Evolutionary conservation across 1,140 invertebrate genomes (phyloP).

Genomic region (Popillia japonica): DNA sequence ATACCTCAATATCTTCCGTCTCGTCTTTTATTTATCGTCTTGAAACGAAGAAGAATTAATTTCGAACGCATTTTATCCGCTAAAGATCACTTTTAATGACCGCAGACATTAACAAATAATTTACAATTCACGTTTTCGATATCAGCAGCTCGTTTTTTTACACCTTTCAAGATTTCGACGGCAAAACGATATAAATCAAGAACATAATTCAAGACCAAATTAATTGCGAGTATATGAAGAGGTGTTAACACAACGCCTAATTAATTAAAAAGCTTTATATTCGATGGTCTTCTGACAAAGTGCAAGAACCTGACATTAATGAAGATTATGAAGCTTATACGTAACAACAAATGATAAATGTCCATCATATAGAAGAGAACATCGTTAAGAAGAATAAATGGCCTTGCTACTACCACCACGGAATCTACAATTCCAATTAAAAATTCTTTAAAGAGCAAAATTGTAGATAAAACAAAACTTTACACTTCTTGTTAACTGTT

Average conservation of each 20-base stretch:
- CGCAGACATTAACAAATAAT: neutral
- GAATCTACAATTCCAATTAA: no score
- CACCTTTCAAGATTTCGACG: no score
- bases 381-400: no score
- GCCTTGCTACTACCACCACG: no score
- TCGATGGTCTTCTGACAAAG: neutral
- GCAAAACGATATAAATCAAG: neutral
- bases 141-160: neutral
- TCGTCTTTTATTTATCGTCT: neutral
- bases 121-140: neutral
- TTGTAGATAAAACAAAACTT: no score
- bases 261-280: neutral
- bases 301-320: neutral
- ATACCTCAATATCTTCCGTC: neutral
- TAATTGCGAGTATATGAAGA: neutral
- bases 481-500: no score
- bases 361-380: no score
- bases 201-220: neutral
- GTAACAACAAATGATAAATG: neutral
- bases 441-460: no score
- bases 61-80: neutral
- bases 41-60: neutral
- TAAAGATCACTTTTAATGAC: constrained; percentile 2
- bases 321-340: neutral
- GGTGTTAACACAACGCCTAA: neutral